A percentile compares a stretch with the other conserved stretches of the same genome.
Conservation (phyloP, 2,113 vertebrate species). For the Eubucco bourcierii region DNA sequence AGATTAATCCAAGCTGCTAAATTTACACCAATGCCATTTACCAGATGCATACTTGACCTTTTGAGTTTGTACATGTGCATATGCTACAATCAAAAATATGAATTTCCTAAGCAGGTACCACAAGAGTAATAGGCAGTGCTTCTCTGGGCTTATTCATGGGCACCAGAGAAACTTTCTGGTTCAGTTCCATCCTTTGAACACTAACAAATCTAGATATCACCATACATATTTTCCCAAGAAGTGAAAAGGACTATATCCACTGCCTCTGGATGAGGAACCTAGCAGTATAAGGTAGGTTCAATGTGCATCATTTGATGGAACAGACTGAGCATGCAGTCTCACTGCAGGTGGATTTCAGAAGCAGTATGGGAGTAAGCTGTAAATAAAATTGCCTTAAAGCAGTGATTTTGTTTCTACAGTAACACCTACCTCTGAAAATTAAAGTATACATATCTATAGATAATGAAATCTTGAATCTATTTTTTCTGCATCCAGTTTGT, state of each 20-base stretch:
- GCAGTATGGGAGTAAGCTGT: not conserved
- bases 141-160: not conserved
- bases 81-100: not conserved
- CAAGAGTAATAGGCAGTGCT: not conserved
- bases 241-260: not conserved
- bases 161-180: not conserved
- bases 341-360: not conserved
- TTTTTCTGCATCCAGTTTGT: not conserved
- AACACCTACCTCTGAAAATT: not conserved
- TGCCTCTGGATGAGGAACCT: not conserved
- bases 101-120: not conserved
- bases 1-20: not conserved
- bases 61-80: not conserved
- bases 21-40: not conserved
- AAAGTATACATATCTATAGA: not conserved
- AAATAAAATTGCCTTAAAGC: not conserved
- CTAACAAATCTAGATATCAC: not conserved
- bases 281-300: not conserved
- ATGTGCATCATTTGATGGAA: not conserved
- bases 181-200: not conserved
- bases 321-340: not conserved
- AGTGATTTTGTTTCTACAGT: not conserved
- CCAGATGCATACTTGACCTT: slow-evolving; percentile 9
- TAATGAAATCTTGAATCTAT: not conserved
- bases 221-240: not conserved